A percentile compares a stretch with the other conserved stretches of the same genome.
These are phyloP conservation scores for Acromyrmex echinatior DNA, from an alignment of 1,140 invertebrate species.

Conservation along the genomic window DNA sequence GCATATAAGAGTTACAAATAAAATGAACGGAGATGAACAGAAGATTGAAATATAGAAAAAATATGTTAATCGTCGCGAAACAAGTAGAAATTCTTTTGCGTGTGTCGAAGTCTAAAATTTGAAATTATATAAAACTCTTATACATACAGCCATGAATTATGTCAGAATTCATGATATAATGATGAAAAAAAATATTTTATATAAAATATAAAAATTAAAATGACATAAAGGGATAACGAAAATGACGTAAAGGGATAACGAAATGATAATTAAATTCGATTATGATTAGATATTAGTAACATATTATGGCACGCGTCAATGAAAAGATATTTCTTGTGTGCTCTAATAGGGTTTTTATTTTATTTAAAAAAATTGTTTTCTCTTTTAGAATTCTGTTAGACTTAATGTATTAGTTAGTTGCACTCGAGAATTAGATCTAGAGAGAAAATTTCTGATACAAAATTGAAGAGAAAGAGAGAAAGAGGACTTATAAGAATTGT, in stretches of 20 bases:
- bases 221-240: background rate
- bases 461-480: background rate
- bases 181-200: background rate
- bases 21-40: no score
- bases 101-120: background rate
- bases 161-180: background rate
- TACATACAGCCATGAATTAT: no score
- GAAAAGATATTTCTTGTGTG: background rate
- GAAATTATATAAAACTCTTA: background rate
- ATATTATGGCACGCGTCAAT: background rate
- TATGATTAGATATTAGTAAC: background rate
- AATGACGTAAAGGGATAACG: background rate
- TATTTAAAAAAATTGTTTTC: background rate
- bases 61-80: background rate
- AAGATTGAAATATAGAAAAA: no score
- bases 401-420: background rate
- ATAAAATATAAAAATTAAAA: background rate
- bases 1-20: no score
- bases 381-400: background rate
- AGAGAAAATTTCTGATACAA: background rate
- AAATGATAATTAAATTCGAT: background rate
- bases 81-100: background rate
- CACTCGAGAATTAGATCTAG: background rate
- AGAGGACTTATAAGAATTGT: background rate
- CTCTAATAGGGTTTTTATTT: background rate